Evolutionary conservation across 1,140 invertebrate genomes (phyloP).

Genomic region (Adoxophyes honmai): DNA sequence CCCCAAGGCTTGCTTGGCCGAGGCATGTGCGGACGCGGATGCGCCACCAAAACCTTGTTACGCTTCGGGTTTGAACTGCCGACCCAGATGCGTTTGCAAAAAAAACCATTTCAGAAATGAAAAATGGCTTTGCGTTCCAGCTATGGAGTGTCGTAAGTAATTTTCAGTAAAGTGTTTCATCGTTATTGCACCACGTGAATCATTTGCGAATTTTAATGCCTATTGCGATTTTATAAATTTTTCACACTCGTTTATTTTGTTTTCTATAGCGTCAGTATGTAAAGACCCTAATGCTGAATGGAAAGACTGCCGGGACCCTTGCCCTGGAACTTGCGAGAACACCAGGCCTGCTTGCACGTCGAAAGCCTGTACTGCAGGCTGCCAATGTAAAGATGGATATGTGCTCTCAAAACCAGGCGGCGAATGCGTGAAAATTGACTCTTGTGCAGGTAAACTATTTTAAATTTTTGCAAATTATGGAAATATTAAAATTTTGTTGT

Average conservation of each 20-base stretch:
- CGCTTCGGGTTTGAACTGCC: background rate
- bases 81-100: background rate
- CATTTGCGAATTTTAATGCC: too few species aligned
- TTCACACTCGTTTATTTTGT: background rate
- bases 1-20: background rate
- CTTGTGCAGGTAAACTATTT: background rate
- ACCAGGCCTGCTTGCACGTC: background rate
- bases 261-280: background rate
- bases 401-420: background rate
- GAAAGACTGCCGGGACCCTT: background rate
- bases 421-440: conserved; percentile 7
- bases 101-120: background rate
- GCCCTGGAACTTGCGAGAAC: background rate
- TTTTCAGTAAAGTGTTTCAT: too few species aligned
- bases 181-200: too few species aligned
- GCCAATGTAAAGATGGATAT: conserved; percentile 8
- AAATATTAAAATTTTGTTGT: too few species aligned
- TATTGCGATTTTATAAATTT: background rate
- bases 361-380: background rate
- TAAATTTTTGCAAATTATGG: too few species aligned
- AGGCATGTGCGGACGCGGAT: background rate
- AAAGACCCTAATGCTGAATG: conserved; percentile 1
- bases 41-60: background rate
- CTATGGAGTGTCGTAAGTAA: conserved; percentile 7
- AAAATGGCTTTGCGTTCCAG: background rate